Percentiles rank a stretch among this genome's conserved stretches.
phyloP scores from a whole-genome alignment of 2,113 vertebrate species.

The Nematolebias whitei region DNA sequence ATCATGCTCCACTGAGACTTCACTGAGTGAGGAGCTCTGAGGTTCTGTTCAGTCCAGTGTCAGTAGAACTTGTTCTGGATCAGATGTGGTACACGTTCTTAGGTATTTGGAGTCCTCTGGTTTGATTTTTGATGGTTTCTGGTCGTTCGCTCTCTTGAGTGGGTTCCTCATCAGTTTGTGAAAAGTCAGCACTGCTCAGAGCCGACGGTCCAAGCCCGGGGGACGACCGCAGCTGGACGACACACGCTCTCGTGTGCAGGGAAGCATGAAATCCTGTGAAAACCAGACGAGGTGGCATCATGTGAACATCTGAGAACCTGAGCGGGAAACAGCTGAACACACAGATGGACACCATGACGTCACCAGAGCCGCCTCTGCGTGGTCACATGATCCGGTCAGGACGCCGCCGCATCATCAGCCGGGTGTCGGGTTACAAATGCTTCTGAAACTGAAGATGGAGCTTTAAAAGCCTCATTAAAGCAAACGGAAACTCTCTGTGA shows the following conservation, averaged over 20 bases:
- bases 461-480: constrained; percentile 22
- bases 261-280: constrained; percentile 6
- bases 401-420: constrained; percentile 26
- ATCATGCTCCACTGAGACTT: too few relatives aligned
- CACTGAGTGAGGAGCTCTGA: too few relatives aligned
- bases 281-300: neutral
- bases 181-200: neutral
- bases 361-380: constrained; percentile 12
- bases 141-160: too few relatives aligned
- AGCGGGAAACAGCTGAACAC: constrained; percentile 1
- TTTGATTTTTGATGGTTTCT: too few relatives aligned
- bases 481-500: constrained; percentile 21
- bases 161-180: neutral
- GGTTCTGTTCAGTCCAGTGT: too few relatives aligned
- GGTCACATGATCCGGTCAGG: constrained; percentile 46
- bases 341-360: constrained; percentile 33
- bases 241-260: constrained; percentile 8
- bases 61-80: too few relatives aligned
- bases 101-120: too few relatives aligned
- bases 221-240: constrained; percentile 11
- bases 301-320: neutral
- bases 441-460: constrained; percentile 56
- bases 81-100: too few relatives aligned
- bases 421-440: constrained; percentile 44
- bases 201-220: neutral